Evolutionary conservation across 1,140 invertebrate genomes (phyloP).

Genomic region (Drosophila kohkoa): DNA sequence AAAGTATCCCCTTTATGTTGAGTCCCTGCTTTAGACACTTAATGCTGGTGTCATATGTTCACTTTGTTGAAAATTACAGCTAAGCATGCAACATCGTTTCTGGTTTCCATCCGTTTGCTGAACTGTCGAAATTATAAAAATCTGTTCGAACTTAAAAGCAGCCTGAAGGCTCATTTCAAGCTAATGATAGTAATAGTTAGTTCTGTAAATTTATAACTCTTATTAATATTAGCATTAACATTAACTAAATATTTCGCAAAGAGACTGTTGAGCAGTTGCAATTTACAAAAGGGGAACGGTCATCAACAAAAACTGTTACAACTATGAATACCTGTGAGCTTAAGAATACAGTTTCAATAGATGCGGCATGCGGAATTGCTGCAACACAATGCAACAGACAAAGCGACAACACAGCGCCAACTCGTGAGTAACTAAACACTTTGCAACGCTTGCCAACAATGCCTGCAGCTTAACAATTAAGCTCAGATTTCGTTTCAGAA

Average conservation of each 20-base stretch:
- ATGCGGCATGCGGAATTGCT: constrained; percentile 36
- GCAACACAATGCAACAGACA: constrained; percentile 52
- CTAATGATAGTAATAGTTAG: background rate
- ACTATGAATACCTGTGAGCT: background rate
- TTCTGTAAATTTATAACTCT: background rate
- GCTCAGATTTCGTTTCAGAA: constrained; percentile 67
- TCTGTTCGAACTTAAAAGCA: constrained; percentile 1
- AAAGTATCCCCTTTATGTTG: background rate
- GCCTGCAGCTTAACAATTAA: constrained; percentile 57
- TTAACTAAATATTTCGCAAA: constrained; percentile 50
- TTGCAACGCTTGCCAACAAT: constrained; percentile 40
- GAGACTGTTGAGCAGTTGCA: constrained; percentile 54
- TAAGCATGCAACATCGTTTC: constrained; percentile 59
- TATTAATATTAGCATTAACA: background rate
- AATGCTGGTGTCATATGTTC: constrained; percentile 64
- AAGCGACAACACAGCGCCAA: constrained; percentile 18
- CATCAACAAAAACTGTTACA: constrained; percentile 4
- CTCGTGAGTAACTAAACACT: constrained; percentile 30
- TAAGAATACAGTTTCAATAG: constrained; percentile 38
- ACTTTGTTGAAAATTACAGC: constrained; percentile 58
- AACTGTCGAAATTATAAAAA: constrained; percentile 24
- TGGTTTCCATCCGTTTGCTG: constrained; percentile 15
- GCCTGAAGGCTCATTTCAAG: background rate
- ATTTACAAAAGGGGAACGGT: constrained; percentile 37
- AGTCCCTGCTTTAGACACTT: constrained; percentile 34